Base-by-base conservation (phyloP, 2,797 vertebrate genomes). In the Eospalax fontanierii region DNA sequence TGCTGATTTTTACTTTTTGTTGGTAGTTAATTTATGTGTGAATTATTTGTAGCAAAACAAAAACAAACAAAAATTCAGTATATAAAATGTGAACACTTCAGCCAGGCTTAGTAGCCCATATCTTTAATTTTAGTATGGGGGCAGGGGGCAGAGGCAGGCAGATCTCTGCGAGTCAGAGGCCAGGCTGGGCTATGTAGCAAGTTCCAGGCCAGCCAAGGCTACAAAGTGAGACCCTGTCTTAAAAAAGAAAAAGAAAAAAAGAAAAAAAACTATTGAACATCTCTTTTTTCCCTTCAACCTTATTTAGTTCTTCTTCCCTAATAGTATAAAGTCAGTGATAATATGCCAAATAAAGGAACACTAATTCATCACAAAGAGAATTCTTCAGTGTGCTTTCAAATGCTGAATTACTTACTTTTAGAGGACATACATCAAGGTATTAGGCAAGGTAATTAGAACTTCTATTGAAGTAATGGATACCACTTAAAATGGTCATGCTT, bases 1-100 rank as follows among this genome's bases (percentile, higher is more conserved):
- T 93, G 92, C 59, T 87, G n/a, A 80, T 71, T 93, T 95, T 68
- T 94, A 35, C 21, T 28, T 92, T 91, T 88, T 81, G 59, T 85
- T 84, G 15, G 26, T 90, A 65, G 22, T 40, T 86, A 68, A 61
- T 74, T 92, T 71, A 35, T 68, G 66, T 28, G 9, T 59, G 16
- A 10, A 50, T 50, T 90, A 14, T 88, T 92, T 76, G 24, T 38
- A 85, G 18, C 19, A 86, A 85, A 93, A 95, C 26, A 7, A 79
- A 46, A 87, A 38, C 65, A 59, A 26, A 11, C 21, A 63, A 95
- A 76, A 78, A 30, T 16, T 28, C 26, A 66, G 24, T 65, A 11
- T 71, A 11, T 90, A 79, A 90, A 78, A 38, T 9, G 6, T n/a
- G 38, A 93, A 46, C 46, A 46, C 11, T 46, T 46, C 46, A 46